Conservation (phyloP, 2,113 vertebrate genomes). For the Sardina pilchardus region DNA sequence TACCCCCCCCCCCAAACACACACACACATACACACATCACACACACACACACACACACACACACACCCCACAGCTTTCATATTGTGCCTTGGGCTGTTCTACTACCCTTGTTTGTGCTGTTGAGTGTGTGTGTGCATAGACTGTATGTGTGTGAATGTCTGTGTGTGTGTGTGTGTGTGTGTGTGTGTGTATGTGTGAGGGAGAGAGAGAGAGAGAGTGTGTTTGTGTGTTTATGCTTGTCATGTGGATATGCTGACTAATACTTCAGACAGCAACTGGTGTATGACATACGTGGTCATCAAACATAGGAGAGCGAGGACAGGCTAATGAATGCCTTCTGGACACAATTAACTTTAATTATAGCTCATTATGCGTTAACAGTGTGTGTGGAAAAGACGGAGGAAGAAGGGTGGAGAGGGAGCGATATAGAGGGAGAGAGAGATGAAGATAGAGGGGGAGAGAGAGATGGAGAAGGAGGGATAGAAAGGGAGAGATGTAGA, state of each 20-base stretch:
- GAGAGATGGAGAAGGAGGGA: not conserved
- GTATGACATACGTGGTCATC: not conserved
- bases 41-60: no score
- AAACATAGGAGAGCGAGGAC: not conserved
- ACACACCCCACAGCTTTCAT: no score
- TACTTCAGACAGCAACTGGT: not conserved
- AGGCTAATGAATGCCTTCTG: conserved; percentile 5
- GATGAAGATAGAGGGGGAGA: not conserved
- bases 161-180: not conserved
- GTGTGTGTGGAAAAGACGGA: not conserved
- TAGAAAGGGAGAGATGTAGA: not conserved
- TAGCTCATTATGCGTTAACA: not conserved
- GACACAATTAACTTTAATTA: not conserved
- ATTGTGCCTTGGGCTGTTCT: no score
- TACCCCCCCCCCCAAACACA: no score
- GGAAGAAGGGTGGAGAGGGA: not conserved
- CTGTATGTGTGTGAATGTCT: not conserved
- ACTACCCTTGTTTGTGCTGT: no score
- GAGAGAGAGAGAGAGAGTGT: not conserved
- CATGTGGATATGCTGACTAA: not conserved
- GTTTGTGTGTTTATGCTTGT: not conserved
- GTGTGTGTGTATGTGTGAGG: not conserved
- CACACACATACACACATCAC: no score
- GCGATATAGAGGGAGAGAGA: not conserved
- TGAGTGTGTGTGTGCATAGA: not conserved